Conservation (phyloP, 2,113 vertebrate species). For the Barbus barbus region DNA sequence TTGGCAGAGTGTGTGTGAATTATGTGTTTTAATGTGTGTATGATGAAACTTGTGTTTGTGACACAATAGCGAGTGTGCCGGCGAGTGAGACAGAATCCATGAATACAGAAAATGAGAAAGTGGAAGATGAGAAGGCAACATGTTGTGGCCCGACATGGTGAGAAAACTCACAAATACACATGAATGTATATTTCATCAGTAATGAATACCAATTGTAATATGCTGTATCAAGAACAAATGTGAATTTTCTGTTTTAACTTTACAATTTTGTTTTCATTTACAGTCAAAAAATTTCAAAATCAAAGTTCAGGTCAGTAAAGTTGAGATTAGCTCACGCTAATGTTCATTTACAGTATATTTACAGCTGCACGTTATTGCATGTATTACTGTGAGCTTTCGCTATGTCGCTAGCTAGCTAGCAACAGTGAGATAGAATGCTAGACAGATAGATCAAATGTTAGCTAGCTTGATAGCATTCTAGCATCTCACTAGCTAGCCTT, state of each 20-base stretch:
- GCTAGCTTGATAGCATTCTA: not conserved
- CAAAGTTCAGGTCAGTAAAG: slow-evolving; percentile 96
- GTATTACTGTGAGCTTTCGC: not conserved
- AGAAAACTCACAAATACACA: slow-evolving; percentile 38
- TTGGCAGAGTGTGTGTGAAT: not conserved
- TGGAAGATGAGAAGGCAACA: slow-evolving; percentile 81
- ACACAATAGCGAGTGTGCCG: slow-evolving; percentile 88
- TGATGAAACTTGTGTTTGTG: slow-evolving; percentile 60
- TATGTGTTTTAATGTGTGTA: slow-evolving; percentile 17
- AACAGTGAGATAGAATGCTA: not conserved
- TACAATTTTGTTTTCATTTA: slow-evolving; percentile 66
- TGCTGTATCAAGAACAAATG: not conserved
- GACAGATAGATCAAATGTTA: not conserved
- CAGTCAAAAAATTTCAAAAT: slow-evolving; percentile 98
- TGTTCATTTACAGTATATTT: not conserved
- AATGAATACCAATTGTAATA: not conserved
- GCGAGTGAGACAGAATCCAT: slow-evolving; percentile 95
- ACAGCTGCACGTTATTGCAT: not conserved
- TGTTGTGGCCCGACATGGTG: slow-evolving; percentile 92
- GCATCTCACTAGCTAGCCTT: not conserved
- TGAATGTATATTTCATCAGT: not conserved
- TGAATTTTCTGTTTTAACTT: slow-evolving; percentile 40
- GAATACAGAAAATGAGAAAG: slow-evolving; percentile 90
- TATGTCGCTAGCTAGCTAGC: not conserved
- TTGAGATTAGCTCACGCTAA: not conserved